These are phyloP conservation scores for Scaptomyza polygonia DNA, from an alignment of 2,888 invertebrate species.

Conservation along the genomic window DNA sequence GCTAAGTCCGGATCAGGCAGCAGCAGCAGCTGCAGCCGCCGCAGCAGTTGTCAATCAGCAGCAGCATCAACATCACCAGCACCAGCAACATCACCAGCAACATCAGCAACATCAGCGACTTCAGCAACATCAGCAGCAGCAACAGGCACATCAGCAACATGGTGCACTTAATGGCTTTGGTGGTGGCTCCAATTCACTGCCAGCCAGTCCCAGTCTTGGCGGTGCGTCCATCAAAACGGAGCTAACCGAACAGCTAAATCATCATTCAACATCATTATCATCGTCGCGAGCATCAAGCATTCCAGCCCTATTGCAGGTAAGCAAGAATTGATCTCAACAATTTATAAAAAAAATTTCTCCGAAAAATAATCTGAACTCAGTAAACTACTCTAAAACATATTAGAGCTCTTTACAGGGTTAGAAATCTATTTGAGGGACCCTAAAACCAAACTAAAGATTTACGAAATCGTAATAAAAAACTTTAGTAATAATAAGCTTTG, in stretches of 20 bases:
- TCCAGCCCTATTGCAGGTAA: conserved; percentile 88
- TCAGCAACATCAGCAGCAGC: conserved; percentile 46
- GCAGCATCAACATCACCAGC: conserved; percentile 60
- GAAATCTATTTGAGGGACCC: too few relatives aligned
- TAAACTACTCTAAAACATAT: too few relatives aligned
- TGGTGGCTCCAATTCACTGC: conserved; percentile 57
- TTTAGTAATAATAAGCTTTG: too few relatives aligned
- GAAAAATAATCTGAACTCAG: too few relatives aligned
- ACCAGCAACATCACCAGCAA: conserved; percentile 60
- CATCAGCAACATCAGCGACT: conserved; percentile 60
- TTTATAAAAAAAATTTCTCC: too few relatives aligned
- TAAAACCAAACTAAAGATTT: too few relatives aligned
- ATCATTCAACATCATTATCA: conserved; percentile 25
- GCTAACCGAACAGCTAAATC: conserved; percentile 76
- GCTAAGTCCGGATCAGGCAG: conserved; percentile 84
- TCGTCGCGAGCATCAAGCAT: conserved; percentile 82
- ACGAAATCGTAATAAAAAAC: too few relatives aligned
- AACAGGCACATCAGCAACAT: conserved; percentile 47
- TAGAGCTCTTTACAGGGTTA: too few relatives aligned
- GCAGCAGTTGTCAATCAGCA: conserved; percentile 57
- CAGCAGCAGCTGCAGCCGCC: conserved; percentile 51
- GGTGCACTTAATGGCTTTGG: conserved; percentile 61
- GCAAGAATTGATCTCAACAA: too few relatives aligned
- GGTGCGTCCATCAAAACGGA: conserved; percentile 85
- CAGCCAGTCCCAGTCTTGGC: conserved; percentile 81